Evolutionary conservation across 1,140 invertebrate species (phyloP).

Genomic region (Cyclina sinensis): DNA sequence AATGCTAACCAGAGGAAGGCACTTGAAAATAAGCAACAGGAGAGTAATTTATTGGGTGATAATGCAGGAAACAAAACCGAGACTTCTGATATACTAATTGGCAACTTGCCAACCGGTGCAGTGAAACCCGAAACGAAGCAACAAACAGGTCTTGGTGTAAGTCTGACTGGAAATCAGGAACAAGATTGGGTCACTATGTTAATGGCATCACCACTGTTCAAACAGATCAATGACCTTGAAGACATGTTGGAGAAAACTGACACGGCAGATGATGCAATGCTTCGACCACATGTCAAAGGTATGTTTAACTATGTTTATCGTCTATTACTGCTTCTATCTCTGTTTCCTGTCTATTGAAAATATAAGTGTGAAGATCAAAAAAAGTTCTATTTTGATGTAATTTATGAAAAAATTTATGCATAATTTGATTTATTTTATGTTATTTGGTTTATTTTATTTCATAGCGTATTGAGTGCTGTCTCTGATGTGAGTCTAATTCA

Average conservation of each 20-base stretch:
- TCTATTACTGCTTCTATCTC: too few species aligned
- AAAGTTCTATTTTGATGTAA: too few species aligned
- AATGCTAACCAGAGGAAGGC: slow-evolving; percentile 73
- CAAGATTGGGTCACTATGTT: slow-evolving; percentile 84
- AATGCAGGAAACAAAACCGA: slow-evolving; percentile 42
- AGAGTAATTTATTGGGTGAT: slow-evolving; percentile 61
- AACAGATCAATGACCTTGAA: slow-evolving; percentile 85
- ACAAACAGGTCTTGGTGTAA: slow-evolving; percentile 52
- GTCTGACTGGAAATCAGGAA: slow-evolving; percentile 78
- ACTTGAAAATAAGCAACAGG: slow-evolving; percentile 67
- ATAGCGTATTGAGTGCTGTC: too few species aligned
- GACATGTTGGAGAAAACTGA: slow-evolving; percentile 80
- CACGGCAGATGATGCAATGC: slow-evolving; percentile 15
- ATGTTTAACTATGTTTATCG: too few species aligned
- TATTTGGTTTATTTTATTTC: too few species aligned
- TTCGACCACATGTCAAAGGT: slow-evolving; percentile 59
- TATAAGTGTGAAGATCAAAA: too few species aligned
- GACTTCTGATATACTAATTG: slow-evolving; percentile 58
- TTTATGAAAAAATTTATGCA: too few species aligned
- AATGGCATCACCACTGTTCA: slow-evolving; percentile 85
- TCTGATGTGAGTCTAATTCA: too few species aligned
- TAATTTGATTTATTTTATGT: too few species aligned
- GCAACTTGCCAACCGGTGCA: slow-evolving; percentile 38
- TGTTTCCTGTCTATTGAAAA: too few species aligned
- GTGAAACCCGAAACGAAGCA: slow-evolving; percentile 5